Base-by-base conservation (phyloP, 2,888 invertebrate species). In the Drosophila mercatorum region DNA sequence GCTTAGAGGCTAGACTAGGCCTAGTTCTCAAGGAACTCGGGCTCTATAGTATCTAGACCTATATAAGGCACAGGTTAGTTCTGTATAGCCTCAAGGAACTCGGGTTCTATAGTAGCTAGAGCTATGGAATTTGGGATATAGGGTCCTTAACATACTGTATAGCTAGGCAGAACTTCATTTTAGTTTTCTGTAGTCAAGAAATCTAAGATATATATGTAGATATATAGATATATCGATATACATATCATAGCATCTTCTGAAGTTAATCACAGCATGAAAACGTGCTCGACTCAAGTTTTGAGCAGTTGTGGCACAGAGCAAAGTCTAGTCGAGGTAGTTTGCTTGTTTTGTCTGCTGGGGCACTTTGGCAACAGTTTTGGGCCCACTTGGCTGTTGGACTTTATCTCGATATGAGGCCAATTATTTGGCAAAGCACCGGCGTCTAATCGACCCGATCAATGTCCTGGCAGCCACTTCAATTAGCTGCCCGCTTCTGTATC, bases 401-500 rank as follows among this genome's bases (percentile, higher is more conserved):
- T 79, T 74, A 83, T 80, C 82, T 85, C 81, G 77, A 87, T 84
- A 63, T 84, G 79, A 81, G 79, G 81, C 78, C 84, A 84, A 82
- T 87, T 84, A 78, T 81, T 44, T 44, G 75, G 58, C 68, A 56
- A 68, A 61, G 57, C 69, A 73, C 57, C 71, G 72, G 60, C 72
- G 68, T 78, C 78, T 72, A 79, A 79, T 78, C 78, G 79, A 79
- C 51, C 69, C 56, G 75, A 78, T 78, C 75, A 68, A 75, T 58
- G 68, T 78, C 78, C 60, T 72, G 64, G 65, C 68, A 76, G 73
- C 58, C 80, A 62, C 76, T 80, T 79, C 81, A 76, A 80, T 81
- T 81, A 86, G 80, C 85, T 68, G 66, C 49, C 65, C 46, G 64
- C 64, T 52, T 49, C 63, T 62, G 72, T 61, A 64, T 77, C 75